phyloP scores from a whole-genome alignment of 2,797 vertebrate genomes.

The Salarias fasciatus region DNA sequence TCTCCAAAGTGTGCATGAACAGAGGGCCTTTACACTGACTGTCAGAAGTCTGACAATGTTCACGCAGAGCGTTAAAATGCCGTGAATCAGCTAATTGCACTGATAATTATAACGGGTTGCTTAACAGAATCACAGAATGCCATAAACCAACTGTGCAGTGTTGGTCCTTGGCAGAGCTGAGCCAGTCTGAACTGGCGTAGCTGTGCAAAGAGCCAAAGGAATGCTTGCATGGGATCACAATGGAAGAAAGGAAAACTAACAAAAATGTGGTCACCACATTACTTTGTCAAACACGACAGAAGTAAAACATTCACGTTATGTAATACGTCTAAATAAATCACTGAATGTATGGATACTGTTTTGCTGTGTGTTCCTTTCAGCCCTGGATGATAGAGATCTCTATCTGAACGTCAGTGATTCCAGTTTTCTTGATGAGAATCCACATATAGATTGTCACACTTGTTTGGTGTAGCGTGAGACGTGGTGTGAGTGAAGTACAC shows the following conservation, averaged over 20 bases:
- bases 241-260: constrained; percentile 41
- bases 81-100: constrained; percentile 72
- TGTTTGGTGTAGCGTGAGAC: no score
- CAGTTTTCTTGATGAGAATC: no score
- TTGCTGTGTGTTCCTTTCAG: no score
- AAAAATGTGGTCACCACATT: constrained; percentile 22
- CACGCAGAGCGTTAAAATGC: constrained; percentile 46
- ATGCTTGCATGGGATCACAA: constrained; percentile 53
- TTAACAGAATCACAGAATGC: constrained; percentile 67
- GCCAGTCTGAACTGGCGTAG: constrained; percentile 68
- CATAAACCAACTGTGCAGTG: constrained; percentile 61
- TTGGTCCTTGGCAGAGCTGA: constrained; percentile 61
- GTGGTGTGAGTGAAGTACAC: constrained; percentile 3
- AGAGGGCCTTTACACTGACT: constrained; percentile 1
- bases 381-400: no score
- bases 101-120: constrained; percentile 64
- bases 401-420: no score
- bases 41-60: constrained; percentile 52
- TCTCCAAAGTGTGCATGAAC: constrained; percentile 9
- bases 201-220: constrained; percentile 57
- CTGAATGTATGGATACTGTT: not conserved
- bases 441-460: no score
- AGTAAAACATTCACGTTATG: not conserved
- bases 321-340: not conserved
- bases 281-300: constrained; percentile 17